Evolutionary conservation across 2,113 vertebrate genomes (phyloP), one percentile per base, ranked within the genome.

Genomic region (Mesocricetus auratus): DNA sequence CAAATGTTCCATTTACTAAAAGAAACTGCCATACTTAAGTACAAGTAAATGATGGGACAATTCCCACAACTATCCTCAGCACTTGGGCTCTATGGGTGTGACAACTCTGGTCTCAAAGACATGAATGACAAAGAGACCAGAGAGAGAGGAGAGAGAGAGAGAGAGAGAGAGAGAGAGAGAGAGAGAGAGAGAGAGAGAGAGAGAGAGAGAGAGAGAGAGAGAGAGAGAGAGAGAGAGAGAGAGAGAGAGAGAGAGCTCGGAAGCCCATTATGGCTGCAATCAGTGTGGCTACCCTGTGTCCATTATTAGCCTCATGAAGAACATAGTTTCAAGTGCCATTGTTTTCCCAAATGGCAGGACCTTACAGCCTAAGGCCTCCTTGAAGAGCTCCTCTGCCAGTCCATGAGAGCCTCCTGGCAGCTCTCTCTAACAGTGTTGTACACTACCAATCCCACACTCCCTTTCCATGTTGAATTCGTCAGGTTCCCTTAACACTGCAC

Each of bases 51-150:
- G 83, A 94, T 29, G 33, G 64, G 83, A 92, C 47, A 66, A 53
- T 64, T 64, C 4, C 56, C 36, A 50, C 21, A 15, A n/a, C 22
- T 50, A 17, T n/a, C 86, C 62, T 60, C 10, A 69, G 21, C 66
- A 45, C 89, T 12, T n/a, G 64, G 58, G 50, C 15, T 91, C 58
- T 47, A 5, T 1, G 42, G 26, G 1, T 68, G 47, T 69, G 24
- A 82, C 36, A 62, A 83, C 53, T 42, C 73, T 36, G 50, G 7
- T 36, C 6, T 86, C 71, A 78, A 47, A 62, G 58, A 79, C 21
- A 60, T 0, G 29, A 83, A 78, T n/a, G 79, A 45, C 68, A 69
- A 94, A 91, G 82, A 94, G 83, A 64, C 9, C 77, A 92, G 68
- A 64, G 4, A 75, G 58, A 77, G 53, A 42, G n/a, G 47, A 47